A percentile compares a stretch with the other conserved stretches of the same genome.
These are phyloP conservation scores for Onychostoma macrolepis DNA, from an alignment of 2,113 vertebrate genomes.

Conservation along the genomic window DNA sequence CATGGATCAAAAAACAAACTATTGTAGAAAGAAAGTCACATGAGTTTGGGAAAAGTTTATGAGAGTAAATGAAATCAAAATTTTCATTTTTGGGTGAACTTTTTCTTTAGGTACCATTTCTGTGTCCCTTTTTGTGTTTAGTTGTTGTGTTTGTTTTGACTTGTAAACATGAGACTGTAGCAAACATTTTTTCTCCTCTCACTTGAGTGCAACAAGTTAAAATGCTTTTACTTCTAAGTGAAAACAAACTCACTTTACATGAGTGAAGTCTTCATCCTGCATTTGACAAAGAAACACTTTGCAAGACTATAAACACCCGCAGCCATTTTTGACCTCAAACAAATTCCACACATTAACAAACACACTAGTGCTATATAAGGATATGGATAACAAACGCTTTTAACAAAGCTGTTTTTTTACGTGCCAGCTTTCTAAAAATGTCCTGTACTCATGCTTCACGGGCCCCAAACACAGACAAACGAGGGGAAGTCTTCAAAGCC, in stretches of 20 bases:
- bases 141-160: conserved; percentile 10
- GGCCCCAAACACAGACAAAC: conserved; percentile 14
- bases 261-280: not conserved
- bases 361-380: conserved; percentile 20
- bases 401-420: conserved; percentile 18
- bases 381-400: conserved; percentile 30
- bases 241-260: not conserved
- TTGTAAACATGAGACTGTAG: conserved; percentile 32
- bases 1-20: not conserved
- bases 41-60: not conserved
- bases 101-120: not conserved
- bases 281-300: conserved; percentile 36
- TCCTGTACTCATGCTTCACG: conserved; percentile 15
- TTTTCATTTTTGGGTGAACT: not conserved
- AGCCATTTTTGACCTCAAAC: conserved; percentile 31
- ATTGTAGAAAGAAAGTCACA: not conserved
- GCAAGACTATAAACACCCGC: conserved; percentile 24
- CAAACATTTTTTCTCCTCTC: conserved; percentile 19
- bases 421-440: conserved; percentile 20
- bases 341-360: conserved; percentile 32
- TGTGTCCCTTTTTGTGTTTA: conserved; percentile 6
- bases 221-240: not conserved
- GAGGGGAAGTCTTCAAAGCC: conserved; percentile 2
- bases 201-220: conserved; percentile 30
- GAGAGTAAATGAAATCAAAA: not conserved